Conservation (phyloP, 2,797 vertebrate species). For the Hephaestus fuliginosus region DNA sequence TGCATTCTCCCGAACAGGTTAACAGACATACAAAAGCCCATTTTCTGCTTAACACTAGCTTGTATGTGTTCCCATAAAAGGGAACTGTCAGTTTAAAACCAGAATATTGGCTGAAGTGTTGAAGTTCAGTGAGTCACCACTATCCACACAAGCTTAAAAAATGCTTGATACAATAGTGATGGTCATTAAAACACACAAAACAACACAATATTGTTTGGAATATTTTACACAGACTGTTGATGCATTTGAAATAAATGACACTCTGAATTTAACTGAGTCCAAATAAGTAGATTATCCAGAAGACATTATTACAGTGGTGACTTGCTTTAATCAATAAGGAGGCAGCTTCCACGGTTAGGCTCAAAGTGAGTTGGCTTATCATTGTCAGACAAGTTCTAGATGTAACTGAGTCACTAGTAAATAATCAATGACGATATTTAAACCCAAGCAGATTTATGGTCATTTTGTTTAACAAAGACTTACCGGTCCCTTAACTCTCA, state of each 20-base stretch:
- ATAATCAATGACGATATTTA: neutral
- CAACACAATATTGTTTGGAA: neutral
- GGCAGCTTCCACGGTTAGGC: neutral
- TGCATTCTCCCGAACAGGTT: no score
- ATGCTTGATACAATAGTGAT: neutral
- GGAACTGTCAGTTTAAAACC: neutral
- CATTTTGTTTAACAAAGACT: neutral
- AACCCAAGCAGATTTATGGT: neutral
- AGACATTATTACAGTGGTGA: neutral
- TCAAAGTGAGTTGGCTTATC: neutral
- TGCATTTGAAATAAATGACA: slow-evolving; percentile 5
- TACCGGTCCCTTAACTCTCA: neutral
- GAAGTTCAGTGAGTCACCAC: neutral
- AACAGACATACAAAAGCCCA: no score
- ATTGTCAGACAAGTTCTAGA: neutral
- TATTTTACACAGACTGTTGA: neutral
- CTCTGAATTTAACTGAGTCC: neutral
- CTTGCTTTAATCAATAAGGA: neutral
- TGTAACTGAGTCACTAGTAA: neutral
- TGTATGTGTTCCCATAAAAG: neutral
- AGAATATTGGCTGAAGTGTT: neutral
- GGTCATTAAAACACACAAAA: neutral
- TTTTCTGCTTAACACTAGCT: neutral
- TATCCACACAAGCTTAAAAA: neutral
- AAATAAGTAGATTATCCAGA: neutral